Evolutionary conservation across 2,797 vertebrate genomes (phyloP).

Genomic region (Zalophus californianus): DNA sequence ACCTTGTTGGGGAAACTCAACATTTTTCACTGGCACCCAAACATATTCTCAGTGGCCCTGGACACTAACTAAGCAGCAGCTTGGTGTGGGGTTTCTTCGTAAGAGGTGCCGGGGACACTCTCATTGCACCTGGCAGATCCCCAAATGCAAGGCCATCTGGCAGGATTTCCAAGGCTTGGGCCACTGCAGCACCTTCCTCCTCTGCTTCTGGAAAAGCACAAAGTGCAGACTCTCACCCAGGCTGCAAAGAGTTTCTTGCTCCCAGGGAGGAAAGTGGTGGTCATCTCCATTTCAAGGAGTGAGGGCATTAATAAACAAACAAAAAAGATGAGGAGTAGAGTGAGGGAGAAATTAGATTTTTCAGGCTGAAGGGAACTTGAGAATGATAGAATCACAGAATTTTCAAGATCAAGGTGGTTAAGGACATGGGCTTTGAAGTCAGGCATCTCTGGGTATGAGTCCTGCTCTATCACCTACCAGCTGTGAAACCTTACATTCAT

Average conservation of each 20-base stretch:
- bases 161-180: not conserved
- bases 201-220: not conserved
- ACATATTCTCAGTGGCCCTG: not conserved
- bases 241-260: not conserved
- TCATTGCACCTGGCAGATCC: not conserved
- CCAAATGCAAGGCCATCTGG: not conserved
- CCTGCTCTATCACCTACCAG: not conserved
- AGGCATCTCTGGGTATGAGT: not conserved
- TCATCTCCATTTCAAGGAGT: not conserved
- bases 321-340: not conserved
- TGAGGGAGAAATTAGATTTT: not conserved
- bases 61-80: not conserved
- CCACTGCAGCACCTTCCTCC: conserved; percentile 21
- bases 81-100: conserved; percentile 4
- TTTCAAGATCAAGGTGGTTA: not conserved
- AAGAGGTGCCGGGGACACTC: not conserved
- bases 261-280: not conserved
- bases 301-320: not conserved
- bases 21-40: not conserved
- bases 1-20: not conserved
- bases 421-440: not conserved
- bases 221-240: not conserved
- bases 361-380: not conserved
- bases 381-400: not conserved
- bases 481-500: not conserved